phyloP scores from a whole-genome alignment of 2,113 vertebrate species.

The Antechinus flavipes region DNA sequence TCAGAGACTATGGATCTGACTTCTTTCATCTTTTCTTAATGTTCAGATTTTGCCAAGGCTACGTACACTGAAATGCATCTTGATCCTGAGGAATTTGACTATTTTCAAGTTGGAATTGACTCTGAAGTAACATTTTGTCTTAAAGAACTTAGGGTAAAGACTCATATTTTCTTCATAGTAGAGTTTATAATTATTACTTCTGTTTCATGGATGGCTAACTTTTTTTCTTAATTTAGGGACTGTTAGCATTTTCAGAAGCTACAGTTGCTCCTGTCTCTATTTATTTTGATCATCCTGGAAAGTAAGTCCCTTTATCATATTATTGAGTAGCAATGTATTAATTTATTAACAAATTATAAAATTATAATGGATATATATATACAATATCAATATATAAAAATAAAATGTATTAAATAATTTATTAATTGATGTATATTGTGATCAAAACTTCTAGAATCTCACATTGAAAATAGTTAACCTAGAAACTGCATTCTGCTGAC shows the following conservation, averaged over 20 bases:
- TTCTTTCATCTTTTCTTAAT: slow-evolving; percentile 54
- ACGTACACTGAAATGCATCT: slow-evolving; percentile 91
- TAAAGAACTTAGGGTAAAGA: slow-evolving; percentile 94
- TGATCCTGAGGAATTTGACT: slow-evolving; percentile 93
- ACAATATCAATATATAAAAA: too few species aligned
- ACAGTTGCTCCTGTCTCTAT: slow-evolving; percentile 85
- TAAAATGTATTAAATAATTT: background rate
- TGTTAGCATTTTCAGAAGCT: slow-evolving; percentile 91
- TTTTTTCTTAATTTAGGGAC: slow-evolving; percentile 86
- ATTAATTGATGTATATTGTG: background rate
- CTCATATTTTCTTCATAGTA: slow-evolving; percentile 44
- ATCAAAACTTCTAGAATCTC: background rate
- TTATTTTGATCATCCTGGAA: slow-evolving; percentile 89
- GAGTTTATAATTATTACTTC: background rate
- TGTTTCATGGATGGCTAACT: slow-evolving; percentile 28
- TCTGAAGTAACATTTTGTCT: slow-evolving; percentile 96
- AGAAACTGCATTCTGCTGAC: background rate
- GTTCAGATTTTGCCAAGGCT: slow-evolving; percentile 86
- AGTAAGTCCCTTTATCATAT: slow-evolving; percentile 82
- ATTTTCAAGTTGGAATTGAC: slow-evolving; percentile 91
- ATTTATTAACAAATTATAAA: background rate
- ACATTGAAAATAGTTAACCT: background rate
- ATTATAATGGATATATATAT: background rate
- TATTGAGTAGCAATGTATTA: background rate
- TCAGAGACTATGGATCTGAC: background rate